phyloP scores from a whole-genome alignment of 2,797 vertebrate species.

The Lagothrix lagotricha region DNA sequence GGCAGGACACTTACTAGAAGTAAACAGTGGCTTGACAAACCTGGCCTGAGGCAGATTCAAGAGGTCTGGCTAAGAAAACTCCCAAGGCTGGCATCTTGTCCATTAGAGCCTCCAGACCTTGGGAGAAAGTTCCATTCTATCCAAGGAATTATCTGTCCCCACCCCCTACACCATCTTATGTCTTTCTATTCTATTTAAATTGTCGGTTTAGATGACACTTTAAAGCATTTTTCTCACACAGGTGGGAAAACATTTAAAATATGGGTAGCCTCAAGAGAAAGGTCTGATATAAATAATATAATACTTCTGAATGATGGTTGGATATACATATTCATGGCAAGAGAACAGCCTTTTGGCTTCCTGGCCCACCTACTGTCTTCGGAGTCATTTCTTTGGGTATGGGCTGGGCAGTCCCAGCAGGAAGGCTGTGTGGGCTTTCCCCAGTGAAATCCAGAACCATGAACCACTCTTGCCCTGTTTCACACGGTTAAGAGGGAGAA shows the following conservation, averaged over 20 bases:
- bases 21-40: background rate
- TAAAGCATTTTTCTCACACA: background rate
- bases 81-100: background rate
- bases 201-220: background rate
- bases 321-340: background rate
- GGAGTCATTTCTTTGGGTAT: background rate
- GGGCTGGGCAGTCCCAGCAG: background rate
- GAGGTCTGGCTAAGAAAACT: background rate
- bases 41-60: background rate
- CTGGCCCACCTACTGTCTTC: background rate
- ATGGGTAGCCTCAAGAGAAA: background rate
- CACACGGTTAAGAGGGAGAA: background rate
- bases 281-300: background rate
- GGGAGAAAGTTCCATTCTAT: background rate
- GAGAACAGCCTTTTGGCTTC: background rate
- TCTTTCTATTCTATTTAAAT: background rate
- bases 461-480: background rate
- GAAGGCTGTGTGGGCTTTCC: background rate
- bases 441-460: background rate
- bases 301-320: background rate
- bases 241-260: background rate
- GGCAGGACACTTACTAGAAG: background rate
- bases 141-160: background rate
- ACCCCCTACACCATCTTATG: background rate
- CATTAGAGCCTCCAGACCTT: background rate